Evolutionary conservation across 2,113 vertebrate species (phyloP).

Genomic region (Lycocorax pyrrhopterus): DNA sequence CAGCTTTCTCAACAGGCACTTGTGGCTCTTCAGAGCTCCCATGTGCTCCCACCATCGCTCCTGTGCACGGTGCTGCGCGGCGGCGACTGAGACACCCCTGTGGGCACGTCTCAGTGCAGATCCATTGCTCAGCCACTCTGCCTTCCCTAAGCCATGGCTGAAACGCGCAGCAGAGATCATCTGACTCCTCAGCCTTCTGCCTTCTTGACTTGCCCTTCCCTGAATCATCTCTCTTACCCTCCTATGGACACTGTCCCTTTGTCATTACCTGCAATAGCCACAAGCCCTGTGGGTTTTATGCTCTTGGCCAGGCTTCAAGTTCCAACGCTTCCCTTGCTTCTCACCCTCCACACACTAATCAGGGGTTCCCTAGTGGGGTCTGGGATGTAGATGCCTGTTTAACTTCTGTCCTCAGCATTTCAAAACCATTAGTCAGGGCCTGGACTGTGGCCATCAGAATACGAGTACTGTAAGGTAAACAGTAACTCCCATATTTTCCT

Average conservation of each 20-base stretch:
- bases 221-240: neutral
- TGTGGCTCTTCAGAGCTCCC: neutral
- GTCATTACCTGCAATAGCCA: slow-evolving; percentile 28
- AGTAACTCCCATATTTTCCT: slow-evolving; percentile 61
- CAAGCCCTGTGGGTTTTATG: slow-evolving; percentile 35
- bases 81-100: neutral
- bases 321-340: slow-evolving; percentile 47
- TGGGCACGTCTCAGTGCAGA: neutral
- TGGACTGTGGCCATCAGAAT: slow-evolving; percentile 71
- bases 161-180: neutral
- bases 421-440: slow-evolving; percentile 74
- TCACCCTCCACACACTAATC: slow-evolving; percentile 44
- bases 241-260: neutral
- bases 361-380: slow-evolving; percentile 62
- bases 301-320: slow-evolving; percentile 56
- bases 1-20: neutral
- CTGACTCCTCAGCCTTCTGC: neutral
- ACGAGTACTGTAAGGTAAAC: slow-evolving; percentile 60
- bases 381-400: slow-evolving; percentile 70
- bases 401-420: slow-evolving; percentile 76
- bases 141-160: neutral
- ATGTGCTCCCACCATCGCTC: neutral
- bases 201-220: slow-evolving; percentile 3
- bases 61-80: neutral
- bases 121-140: neutral